These are phyloP conservation scores for Capromys pilorides DNA, from an alignment of 2,797 vertebrate species.

Conservation along the genomic window DNA sequence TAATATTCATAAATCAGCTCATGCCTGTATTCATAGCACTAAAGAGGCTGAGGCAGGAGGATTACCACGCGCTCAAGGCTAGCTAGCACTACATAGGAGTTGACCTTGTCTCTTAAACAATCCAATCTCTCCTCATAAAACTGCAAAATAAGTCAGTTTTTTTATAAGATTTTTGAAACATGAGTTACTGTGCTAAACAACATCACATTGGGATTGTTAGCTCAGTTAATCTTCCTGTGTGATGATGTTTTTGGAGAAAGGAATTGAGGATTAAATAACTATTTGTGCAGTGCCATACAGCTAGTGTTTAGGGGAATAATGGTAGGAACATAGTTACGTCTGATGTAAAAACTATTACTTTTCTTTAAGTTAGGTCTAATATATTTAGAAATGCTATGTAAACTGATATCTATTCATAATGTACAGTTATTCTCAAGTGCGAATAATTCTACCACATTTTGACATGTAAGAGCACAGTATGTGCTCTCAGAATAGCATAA, in stretches of 20 bases:
- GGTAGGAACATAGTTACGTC: not conserved
- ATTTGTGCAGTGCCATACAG: not conserved
- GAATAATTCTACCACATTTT: not conserved
- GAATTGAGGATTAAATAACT: slow-evolving; percentile 41
- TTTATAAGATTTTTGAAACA: slow-evolving; percentile 21
- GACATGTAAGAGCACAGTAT: not conserved
- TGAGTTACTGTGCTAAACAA: not conserved
- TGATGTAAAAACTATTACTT: not conserved
- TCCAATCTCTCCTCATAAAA: not conserved
- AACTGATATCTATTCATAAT: not conserved
- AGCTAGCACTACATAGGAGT: not conserved
- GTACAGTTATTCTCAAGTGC: not conserved
- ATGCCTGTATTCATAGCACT: not conserved
- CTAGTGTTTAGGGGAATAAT: not conserved
- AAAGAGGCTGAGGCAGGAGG: not conserved
- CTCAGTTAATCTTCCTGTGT: slow-evolving; percentile 29
- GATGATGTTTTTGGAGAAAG: slow-evolving; percentile 1
- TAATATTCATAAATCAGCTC: not conserved
- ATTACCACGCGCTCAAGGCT: not conserved
- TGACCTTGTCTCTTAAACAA: not conserved
- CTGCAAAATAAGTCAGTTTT: not conserved
- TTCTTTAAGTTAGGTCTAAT: not conserved
- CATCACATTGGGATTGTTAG: slow-evolving; percentile 44
- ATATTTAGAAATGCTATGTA: not conserved
- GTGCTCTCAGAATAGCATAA: not conserved